Percentiles rank a stretch among this genome's conserved stretches.
Conservation (phyloP, 92 coral and sea anemone species). For the Umimayanthus chanpuru region DNA sequence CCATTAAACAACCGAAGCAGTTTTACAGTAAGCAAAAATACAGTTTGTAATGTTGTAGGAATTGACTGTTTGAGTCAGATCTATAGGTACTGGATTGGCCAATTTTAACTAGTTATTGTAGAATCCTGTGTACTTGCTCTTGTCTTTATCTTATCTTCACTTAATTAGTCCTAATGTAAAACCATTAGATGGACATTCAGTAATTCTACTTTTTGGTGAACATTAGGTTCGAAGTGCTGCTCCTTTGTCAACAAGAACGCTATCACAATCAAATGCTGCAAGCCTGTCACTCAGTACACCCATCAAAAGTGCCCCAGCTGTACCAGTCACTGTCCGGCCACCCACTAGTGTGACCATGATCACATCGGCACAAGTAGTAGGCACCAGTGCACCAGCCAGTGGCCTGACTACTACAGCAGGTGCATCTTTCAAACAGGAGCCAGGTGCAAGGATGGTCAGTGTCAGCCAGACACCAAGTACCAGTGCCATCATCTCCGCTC, state of each 20-base stretch:
- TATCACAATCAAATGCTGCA: constrained; percentile 56
- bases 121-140: too few relatives aligned
- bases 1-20: too few relatives aligned
- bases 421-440: constrained; percentile 28
- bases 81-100: too few relatives aligned
- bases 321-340: background rate
- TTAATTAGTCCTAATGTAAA: too few relatives aligned
- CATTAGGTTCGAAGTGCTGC: constrained; percentile 58
- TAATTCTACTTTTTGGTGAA: background rate
- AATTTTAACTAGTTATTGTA: too few relatives aligned
- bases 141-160: too few relatives aligned
- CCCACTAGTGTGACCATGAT: constrained; percentile 29
- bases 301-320: constrained; percentile 15
- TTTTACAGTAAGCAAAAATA: too few relatives aligned
- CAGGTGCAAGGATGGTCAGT: background rate
- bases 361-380: constrained; percentile 31
- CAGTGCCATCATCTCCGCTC: background rate
- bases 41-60: too few relatives aligned
- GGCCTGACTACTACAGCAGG: constrained; percentile 24
- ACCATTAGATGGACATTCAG: too few relatives aligned
- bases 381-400: constrained; percentile 14
- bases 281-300: constrained; percentile 12
- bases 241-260: constrained; percentile 65
- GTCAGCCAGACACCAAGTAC: constrained; percentile 27
- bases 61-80: too few relatives aligned